phyloP scores from a whole-genome alignment of 2,888 invertebrate genomes.

The Xestia rhomboidea region DNA sequence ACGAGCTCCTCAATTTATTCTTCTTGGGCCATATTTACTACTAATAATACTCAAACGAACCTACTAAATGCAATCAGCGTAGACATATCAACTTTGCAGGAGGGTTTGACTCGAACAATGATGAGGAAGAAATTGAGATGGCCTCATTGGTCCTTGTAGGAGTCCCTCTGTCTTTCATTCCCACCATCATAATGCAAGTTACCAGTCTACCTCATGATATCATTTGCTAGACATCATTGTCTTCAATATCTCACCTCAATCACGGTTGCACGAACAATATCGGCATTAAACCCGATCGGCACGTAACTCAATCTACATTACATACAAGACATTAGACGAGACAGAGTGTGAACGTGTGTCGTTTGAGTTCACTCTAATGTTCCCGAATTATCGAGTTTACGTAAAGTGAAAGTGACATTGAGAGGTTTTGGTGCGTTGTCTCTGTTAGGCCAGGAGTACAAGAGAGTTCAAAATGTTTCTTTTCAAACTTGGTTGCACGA shows the following conservation, averaged over 20 bases:
- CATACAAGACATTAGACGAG: slow-evolving; percentile 51
- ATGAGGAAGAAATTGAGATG: not conserved
- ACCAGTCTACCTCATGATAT: not conserved
- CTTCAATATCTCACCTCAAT: slow-evolving; percentile 18
- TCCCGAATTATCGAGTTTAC: not conserved
- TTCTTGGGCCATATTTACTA: not conserved
- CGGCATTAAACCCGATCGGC: slow-evolving; percentile 11
- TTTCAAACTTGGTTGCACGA: too few relatives aligned
- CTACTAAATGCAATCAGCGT: not conserved
- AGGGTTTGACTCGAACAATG: not conserved
- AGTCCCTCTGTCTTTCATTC: too few relatives aligned
- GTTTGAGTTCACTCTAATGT: slow-evolving; percentile 22
- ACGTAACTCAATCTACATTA: slow-evolving; percentile 55
- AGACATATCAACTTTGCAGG: not conserved
- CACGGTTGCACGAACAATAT: slow-evolving; percentile 22
- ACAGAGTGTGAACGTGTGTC: slow-evolving; percentile 15
- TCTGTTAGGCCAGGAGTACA: not conserved
- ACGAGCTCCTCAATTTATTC: too few relatives aligned
- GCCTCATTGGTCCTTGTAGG: not conserved
- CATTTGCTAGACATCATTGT: not conserved
- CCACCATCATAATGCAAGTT: not conserved
- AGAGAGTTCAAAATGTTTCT: not conserved
- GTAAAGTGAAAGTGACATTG: slow-evolving; percentile 21
- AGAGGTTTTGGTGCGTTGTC: not conserved
- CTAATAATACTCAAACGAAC: not conserved